Evolutionary conservation across 2,113 vertebrate genomes (phyloP).

Genomic region (Okapia johnstoni): DNA sequence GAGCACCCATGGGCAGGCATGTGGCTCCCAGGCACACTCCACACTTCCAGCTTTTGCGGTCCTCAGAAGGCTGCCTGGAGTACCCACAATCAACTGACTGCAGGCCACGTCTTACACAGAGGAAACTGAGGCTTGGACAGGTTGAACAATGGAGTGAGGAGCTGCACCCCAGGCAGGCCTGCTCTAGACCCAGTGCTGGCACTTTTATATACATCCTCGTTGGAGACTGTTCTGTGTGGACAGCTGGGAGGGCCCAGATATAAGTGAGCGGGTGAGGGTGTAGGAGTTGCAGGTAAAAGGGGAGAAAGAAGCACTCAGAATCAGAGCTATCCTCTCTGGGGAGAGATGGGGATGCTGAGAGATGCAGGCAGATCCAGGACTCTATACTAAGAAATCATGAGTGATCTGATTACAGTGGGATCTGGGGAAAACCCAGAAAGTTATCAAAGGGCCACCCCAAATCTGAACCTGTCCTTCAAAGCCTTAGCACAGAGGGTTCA

Average conservation of each 20-base stretch:
- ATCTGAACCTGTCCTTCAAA: neutral
- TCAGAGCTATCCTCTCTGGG: neutral
- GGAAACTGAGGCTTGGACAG: neutral
- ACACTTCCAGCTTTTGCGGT: neutral
- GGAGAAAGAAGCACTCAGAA: neutral
- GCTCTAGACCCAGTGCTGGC: neutral
- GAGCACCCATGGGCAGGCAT: neutral
- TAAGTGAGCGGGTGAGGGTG: neutral
- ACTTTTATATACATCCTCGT: fast-evolving
- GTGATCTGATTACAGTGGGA: neutral
- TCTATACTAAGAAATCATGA: neutral
- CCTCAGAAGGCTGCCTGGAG: neutral
- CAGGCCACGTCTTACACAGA: neutral
- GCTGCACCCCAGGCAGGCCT: neutral
- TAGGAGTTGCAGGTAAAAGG: neutral
- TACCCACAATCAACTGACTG: neutral
- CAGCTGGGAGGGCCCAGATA: neutral
- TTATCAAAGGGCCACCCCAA: neutral
- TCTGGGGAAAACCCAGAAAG: neutral
- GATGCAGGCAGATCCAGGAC: neutral
- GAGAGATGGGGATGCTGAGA: neutral
- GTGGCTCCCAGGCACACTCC: neutral
- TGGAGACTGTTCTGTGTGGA: neutral
- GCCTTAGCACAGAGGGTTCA: neutral
- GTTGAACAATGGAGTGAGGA: neutral